A percentile compares a stretch with the other conserved stretches of the same genome.
Conservation (phyloP, 2,797 vertebrate species). For the Chrysolophus pictus region DNA sequence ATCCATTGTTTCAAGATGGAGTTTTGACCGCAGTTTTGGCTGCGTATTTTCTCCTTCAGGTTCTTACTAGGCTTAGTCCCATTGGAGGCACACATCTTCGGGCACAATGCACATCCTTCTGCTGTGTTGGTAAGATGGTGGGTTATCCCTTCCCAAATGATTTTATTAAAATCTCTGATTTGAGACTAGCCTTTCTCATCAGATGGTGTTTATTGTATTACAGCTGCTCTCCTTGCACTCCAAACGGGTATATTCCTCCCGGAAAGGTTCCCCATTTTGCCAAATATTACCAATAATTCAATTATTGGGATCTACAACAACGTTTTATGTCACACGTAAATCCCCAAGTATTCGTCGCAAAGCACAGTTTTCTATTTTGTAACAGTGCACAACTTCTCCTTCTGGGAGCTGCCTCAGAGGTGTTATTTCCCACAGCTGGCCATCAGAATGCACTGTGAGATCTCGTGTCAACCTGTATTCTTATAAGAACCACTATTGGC, state of each 20-base stretch:
- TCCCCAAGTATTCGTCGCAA: background rate
- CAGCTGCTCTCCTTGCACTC: background rate
- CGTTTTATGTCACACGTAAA: background rate
- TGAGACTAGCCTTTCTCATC: background rate
- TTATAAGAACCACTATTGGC: background rate
- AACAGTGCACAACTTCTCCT: background rate
- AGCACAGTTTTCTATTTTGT: conserved; percentile 12
- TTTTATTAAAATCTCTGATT: background rate
- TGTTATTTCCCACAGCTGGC: background rate
- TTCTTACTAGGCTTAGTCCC: background rate
- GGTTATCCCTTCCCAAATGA: background rate
- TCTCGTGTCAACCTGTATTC: conserved; percentile 4
- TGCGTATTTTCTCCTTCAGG: background rate
- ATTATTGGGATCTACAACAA: background rate
- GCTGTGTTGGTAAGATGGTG: fast-evolving
- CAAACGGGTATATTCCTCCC: background rate
- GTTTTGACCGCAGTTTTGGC: background rate
- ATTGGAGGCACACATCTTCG: background rate
- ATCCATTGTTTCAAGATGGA: background rate
- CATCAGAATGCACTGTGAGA: background rate
- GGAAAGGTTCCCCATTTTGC: background rate
- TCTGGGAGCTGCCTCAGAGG: background rate
- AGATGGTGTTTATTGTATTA: background rate
- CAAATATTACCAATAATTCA: background rate
- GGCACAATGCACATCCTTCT: fast-evolving